Evolutionary conservation across 2,113 vertebrate genomes (phyloP).

Genomic region (Herpailurus yagouaroundi): DNA sequence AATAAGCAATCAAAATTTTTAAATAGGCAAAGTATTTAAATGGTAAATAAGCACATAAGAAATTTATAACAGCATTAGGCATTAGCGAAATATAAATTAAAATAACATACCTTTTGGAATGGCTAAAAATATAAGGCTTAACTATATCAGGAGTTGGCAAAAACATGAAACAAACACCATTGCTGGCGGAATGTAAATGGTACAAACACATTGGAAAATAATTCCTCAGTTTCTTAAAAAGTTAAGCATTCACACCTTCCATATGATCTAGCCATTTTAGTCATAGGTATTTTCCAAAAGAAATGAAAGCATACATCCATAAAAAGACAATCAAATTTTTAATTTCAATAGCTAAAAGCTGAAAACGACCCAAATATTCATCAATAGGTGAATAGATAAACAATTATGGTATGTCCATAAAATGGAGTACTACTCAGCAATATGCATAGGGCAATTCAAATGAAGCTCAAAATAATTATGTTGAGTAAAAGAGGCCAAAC

Average conservation of each 20-base stretch:
- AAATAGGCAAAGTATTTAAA: not conserved
- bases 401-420: not conserved
- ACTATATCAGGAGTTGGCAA: not conserved
- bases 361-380: not conserved
- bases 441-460: not conserved
- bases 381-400: not conserved
- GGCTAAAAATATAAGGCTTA: not conserved
- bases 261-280: not conserved
- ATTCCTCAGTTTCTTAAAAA: not conserved
- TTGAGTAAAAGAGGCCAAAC: not conserved
- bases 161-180: not conserved
- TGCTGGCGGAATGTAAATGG: not conserved
- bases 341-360: not conserved
- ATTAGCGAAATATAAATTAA: not conserved
- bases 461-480: not conserved
- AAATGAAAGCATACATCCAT: not conserved
- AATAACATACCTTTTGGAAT: not conserved
- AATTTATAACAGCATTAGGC: not conserved
- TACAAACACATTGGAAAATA: not conserved
- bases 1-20: not conserved
- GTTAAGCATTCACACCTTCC: not conserved
- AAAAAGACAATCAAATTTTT: not conserved
- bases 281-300: not conserved
- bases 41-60: not conserved
- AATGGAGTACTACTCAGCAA: not conserved